phyloP scores from a whole-genome alignment of 2,888 invertebrate species.

The Chymomyza caudatula region DNA sequence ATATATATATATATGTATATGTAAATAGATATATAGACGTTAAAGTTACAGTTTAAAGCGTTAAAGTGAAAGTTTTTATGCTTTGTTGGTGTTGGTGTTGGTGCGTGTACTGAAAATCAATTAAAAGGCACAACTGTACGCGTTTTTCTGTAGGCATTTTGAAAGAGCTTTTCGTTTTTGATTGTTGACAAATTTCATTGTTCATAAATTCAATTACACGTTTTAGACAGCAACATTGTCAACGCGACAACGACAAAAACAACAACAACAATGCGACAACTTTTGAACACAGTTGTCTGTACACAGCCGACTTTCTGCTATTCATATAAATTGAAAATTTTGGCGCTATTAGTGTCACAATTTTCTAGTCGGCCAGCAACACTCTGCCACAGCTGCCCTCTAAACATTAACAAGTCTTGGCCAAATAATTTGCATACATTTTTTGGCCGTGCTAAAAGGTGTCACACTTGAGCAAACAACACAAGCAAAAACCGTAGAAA shows the following conservation, averaged over 20 bases:
- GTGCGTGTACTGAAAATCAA: background rate
- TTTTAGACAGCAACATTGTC: background rate
- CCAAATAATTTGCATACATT: background rate
- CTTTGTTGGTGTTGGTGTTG: background rate
- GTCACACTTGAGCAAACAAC: background rate
- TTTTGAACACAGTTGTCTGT: background rate
- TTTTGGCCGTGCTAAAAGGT: background rate
- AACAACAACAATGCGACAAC: background rate
- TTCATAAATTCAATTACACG: conserved; percentile 12
- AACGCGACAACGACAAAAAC: background rate
- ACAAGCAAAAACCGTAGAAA: background rate
- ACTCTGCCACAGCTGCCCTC: background rate
- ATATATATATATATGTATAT: conserved; percentile 1
- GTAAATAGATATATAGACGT: background rate
- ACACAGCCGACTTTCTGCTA: background rate
- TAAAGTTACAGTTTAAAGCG: background rate
- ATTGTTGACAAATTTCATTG: conserved; percentile 9
- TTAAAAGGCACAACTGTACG: background rate
- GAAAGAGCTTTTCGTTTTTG: background rate
- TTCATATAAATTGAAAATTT: background rate
- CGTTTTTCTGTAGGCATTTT: background rate
- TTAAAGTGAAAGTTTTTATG: background rate
- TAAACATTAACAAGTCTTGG: background rate
- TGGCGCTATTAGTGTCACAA: background rate
- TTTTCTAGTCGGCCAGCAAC: background rate